A percentile compares a stretch with the other conserved stretches of the same genome.
phyloP scores from a whole-genome alignment of 2,113 vertebrate genomes.

The Dolichotis patagonum region DNA sequence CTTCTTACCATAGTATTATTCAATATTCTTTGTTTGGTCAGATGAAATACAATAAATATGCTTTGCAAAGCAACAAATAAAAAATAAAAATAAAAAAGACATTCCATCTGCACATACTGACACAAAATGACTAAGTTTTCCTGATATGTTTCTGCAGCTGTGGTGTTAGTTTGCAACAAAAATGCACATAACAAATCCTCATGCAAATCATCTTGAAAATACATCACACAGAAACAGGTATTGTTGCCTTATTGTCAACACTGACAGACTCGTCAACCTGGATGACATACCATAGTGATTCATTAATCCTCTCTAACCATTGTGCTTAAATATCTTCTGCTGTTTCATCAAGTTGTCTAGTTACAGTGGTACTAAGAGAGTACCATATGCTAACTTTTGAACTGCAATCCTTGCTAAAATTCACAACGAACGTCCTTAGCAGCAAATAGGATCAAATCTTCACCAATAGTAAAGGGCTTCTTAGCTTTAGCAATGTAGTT shows the following conservation, averaged over 20 bases:
- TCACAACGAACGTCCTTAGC: background rate
- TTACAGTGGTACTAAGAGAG: background rate
- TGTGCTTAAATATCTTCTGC: background rate
- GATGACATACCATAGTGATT: background rate
- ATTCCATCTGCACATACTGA: background rate
- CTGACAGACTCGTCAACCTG: background rate
- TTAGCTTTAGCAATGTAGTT: background rate
- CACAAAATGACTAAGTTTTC: background rate
- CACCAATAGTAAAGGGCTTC: background rate
- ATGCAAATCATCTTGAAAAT: background rate
- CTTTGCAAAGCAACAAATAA: background rate
- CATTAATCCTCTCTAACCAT: background rate
- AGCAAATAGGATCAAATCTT: background rate
- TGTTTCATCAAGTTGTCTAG: background rate
- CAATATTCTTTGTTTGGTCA: conserved; percentile 17
- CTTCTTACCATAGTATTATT: background rate
- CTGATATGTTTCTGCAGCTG: background rate
- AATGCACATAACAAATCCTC: background rate
- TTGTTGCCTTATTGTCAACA: background rate
- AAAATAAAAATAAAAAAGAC: too few relatives aligned
- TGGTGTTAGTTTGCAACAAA: background rate
- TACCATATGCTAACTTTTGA: background rate
- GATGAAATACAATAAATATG: conserved; percentile 21
- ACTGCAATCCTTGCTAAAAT: background rate
- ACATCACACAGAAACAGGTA: background rate